These are phyloP conservation scores for Euplexia lucipara DNA, from an alignment of 2,888 invertebrate genomes.

Conservation along the genomic window DNA sequence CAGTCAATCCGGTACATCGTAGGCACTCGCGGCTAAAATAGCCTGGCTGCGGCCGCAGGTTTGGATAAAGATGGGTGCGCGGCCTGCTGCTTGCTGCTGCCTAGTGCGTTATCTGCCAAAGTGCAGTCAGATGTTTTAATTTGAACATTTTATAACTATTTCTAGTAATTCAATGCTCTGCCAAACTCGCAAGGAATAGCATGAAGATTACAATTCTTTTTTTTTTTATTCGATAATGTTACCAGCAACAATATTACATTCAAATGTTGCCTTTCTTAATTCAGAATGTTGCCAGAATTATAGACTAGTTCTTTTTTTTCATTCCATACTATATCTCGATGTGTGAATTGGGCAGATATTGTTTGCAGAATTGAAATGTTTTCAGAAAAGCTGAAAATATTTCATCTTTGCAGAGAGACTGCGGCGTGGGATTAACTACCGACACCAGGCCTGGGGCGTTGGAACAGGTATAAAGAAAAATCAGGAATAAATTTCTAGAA, in stretches of 20 bases:
- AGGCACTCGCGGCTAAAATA: conserved; percentile 56
- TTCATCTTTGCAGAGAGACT: conserved; percentile 60
- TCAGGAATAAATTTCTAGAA: neutral
- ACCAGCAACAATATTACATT: conserved; percentile 27
- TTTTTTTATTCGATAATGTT: conserved; percentile 8
- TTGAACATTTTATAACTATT: conserved; percentile 54
- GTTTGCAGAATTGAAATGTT: conserved; percentile 53
- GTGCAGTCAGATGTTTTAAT: conserved; percentile 62
- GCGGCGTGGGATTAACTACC: conserved; percentile 54
- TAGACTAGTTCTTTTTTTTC: conserved; percentile 57
- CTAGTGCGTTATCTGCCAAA: conserved; percentile 62
- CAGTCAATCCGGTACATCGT: conserved; percentile 56
- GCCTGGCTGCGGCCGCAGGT: conserved; percentile 61
- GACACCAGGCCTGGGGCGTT: conserved; percentile 19
- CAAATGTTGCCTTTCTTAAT: conserved; percentile 25
- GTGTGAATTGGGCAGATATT: conserved; percentile 68
- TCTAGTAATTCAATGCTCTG: conserved; percentile 54
- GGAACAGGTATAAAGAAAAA: conserved; percentile 11
- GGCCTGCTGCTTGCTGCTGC: conserved; percentile 61
- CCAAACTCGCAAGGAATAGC: conserved; percentile 58
- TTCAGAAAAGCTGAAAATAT: conserved; percentile 38
- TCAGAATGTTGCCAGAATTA: conserved; percentile 54
- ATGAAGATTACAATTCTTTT: conserved; percentile 34
- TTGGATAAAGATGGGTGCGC: conserved; percentile 59
- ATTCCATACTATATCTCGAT: conserved; percentile 61